A percentile compares a stretch with the other conserved stretches of the same genome.
Conservation (phyloP, 2,888 invertebrate species). For the Trypoxylon attenuatum region DNA sequence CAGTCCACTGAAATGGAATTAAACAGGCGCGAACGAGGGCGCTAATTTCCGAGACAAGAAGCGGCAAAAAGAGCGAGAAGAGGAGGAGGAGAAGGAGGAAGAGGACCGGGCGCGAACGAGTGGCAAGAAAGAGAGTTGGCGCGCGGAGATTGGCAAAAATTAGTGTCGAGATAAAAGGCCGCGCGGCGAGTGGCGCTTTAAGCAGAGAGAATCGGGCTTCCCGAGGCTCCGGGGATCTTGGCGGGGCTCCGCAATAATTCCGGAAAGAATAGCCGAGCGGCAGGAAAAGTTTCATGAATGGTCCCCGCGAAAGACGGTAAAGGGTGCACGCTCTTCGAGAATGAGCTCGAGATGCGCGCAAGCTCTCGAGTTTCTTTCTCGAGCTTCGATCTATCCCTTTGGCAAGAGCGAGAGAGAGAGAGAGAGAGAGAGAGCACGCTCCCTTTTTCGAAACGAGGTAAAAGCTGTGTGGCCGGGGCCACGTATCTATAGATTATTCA, state of each 20-base stretch:
- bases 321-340: too few relatives aligned
- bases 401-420: too few relatives aligned
- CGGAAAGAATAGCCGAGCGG: neutral
- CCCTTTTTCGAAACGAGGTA: constrained; percentile 15
- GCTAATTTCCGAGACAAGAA: neutral
- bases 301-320: too few relatives aligned
- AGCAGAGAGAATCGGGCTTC: neutral
- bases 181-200: neutral
- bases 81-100: too few relatives aligned
- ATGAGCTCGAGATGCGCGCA: too few relatives aligned
- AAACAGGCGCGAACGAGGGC: neutral
- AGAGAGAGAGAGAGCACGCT: neutral
- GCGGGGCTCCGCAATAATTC: neutral
- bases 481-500: constrained; percentile 43
- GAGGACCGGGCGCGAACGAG: too few relatives aligned
- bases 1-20: neutral
- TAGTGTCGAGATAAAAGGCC: neutral
- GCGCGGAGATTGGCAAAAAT: neutral
- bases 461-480: constrained; percentile 32
- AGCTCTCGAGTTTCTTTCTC: neutral
- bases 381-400: neutral
- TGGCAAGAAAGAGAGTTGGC: neutral
- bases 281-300: neutral
- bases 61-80: neutral
- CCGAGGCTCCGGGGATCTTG: too few relatives aligned